Percentiles rank a stretch among this genome's conserved stretches.
These are phyloP conservation scores for Leptopilina myrica DNA, from an alignment of 2,888 invertebrate genomes.

Conservation along the genomic window DNA sequence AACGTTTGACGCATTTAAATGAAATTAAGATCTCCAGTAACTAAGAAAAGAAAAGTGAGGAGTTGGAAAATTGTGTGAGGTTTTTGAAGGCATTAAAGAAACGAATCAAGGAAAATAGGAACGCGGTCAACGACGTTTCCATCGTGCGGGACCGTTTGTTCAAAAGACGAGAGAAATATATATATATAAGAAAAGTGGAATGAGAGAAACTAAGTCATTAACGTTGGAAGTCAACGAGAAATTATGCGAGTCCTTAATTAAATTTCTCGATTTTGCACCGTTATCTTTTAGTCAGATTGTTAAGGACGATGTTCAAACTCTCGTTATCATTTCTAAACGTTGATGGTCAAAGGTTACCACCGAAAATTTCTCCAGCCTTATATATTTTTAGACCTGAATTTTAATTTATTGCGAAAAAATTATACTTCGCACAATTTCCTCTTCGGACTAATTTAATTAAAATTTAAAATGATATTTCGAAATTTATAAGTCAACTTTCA, in stretches of 20 bases:
- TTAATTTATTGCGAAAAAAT: slow-evolving; percentile 9
- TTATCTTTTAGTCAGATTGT: slow-evolving; percentile 56
- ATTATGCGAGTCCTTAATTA: slow-evolving; percentile 66
- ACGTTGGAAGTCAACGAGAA: slow-evolving; percentile 59
- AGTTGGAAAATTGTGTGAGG: too few species aligned
- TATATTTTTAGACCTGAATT: neutral
- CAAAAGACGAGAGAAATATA: slow-evolving; percentile 48
- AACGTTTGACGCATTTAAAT: slow-evolving; percentile 48
- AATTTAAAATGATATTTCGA: too few species aligned
- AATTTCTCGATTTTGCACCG: slow-evolving; percentile 64
- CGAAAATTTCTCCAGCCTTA: slow-evolving; percentile 50
- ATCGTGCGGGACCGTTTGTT: slow-evolving; percentile 45
- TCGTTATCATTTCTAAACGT: slow-evolving; percentile 59
- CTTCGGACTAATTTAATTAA: too few species aligned
- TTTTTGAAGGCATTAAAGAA: slow-evolving; percentile 23
- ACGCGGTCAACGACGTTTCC: slow-evolving; percentile 56
- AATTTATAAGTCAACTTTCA: too few species aligned
- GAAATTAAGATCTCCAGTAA: slow-evolving; percentile 59
- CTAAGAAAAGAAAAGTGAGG: slow-evolving; percentile 39
- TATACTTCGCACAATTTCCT: too few species aligned
- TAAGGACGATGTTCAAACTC: slow-evolving; percentile 58
- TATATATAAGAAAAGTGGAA: slow-evolving; percentile 54
- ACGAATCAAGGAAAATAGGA: slow-evolving; percentile 22
- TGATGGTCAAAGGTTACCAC: slow-evolving; percentile 53
- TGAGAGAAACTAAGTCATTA: slow-evolving; percentile 58